Conservation (phyloP, 2,113 vertebrate species). For the Neopipo cinnamomea region DNA sequence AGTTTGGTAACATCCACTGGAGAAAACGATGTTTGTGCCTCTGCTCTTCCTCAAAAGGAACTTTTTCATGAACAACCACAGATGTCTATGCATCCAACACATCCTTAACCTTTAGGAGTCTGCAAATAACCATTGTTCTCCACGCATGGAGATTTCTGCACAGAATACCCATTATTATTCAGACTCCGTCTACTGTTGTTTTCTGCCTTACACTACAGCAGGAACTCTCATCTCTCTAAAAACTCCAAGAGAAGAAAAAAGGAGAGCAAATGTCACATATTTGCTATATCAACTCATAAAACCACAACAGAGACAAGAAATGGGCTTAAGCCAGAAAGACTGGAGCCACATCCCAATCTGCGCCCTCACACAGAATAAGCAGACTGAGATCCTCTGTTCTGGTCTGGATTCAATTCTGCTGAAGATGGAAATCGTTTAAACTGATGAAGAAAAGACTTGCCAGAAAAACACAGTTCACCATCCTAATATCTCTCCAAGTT, state of each 20-base stretch:
- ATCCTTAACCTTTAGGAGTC: conserved; percentile 27
- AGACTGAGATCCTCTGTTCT: conserved; percentile 60
- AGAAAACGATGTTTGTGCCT: not conserved
- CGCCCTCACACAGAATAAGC: conserved; percentile 35
- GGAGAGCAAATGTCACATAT: conserved; percentile 65
- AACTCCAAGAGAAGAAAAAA: conserved; percentile 38
- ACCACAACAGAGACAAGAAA: conserved; percentile 62
- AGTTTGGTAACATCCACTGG: not conserved
- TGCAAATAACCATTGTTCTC: not conserved
- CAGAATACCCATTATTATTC: not conserved
- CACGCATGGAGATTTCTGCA: not conserved
- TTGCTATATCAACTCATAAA: conserved; percentile 68
- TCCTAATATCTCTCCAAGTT: not conserved
- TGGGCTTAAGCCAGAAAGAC: conserved; percentile 36
- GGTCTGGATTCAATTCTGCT: conserved; percentile 46
- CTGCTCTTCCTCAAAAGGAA: not conserved
- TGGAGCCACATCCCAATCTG: conserved; percentile 21
- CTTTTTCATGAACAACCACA: not conserved
- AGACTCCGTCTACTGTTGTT: not conserved
- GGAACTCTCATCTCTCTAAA: conserved; percentile 13
- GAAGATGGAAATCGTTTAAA: conserved; percentile 30
- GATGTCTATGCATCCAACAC: not conserved
- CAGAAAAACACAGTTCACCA: conserved; percentile 32
- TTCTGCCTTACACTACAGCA: not conserved
- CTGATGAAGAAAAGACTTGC: conserved; percentile 13